Conservation (phyloP, 2,888 invertebrate species). For the Crematogaster levior region DNA sequence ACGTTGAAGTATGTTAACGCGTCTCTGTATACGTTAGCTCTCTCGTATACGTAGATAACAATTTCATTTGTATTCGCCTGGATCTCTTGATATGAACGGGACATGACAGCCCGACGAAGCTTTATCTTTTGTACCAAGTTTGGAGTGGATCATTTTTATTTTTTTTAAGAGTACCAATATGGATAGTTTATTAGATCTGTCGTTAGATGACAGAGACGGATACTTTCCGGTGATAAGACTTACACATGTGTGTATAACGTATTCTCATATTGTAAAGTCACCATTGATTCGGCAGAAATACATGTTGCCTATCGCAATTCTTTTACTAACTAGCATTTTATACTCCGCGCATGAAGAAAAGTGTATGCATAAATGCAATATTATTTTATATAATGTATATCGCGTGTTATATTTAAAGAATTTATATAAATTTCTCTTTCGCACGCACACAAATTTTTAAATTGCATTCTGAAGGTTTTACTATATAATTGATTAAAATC, state of each 20-base stretch:
- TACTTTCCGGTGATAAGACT: constrained; percentile 23
- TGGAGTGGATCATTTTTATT: constrained; percentile 19
- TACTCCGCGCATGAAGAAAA: neutral
- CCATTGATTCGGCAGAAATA: constrained; percentile 9
- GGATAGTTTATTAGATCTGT: constrained; percentile 41
- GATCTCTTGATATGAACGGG: neutral
- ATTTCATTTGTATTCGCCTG: constrained; percentile 24
- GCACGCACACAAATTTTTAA: neutral
- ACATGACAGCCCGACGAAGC: constrained; percentile 17
- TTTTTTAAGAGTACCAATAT: constrained; percentile 16
- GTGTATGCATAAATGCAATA: neutral
- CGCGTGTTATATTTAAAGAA: neutral
- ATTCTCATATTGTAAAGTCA: neutral
- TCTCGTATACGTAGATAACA: constrained; percentile 32
- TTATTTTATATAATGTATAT: neutral
- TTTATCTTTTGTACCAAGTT: constrained; percentile 28
- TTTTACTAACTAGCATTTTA: constrained; percentile 2
- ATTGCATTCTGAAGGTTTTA: constrained; percentile 3
- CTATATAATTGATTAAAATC: neutral
- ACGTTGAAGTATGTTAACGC: constrained; percentile 13
- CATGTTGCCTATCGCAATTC: constrained; percentile 4
- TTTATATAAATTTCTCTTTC: neutral
- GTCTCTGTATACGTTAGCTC: neutral
- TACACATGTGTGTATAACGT: neutral
- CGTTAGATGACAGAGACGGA: constrained; percentile 36